Evolutionary conservation across 1,140 invertebrate genomes (phyloP), one percentile per base, ranked within the genome.

Genomic region (Drosophila jambulina): DNA sequence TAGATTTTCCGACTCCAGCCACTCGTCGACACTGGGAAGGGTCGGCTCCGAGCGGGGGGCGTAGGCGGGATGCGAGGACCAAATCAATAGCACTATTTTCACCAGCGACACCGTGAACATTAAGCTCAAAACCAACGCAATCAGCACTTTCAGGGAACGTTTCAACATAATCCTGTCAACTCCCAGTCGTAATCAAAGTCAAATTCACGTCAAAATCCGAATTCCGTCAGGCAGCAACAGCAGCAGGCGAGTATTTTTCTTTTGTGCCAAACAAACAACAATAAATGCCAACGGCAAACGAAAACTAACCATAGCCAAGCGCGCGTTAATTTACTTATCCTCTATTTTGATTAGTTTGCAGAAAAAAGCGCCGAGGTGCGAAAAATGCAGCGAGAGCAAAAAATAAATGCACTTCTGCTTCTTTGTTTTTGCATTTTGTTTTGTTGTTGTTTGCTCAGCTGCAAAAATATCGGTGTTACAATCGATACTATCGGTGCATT

Each of bases 1-100:
- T 27, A 97, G 93, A 59, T 95, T 94, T 90, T 95, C 96, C 84
- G 96, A 94, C 51, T 95, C 94, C 48, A 96, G 92, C 96, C 96
- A 97, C 80, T 95, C 93, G 72, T 96, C 95, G 45, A 96, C 95
- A n/a, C 74, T 79, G 46, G 70, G 70, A 27, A 74, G 75, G 67
- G 54, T 54, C 29, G 29, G 59, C 6, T 36, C 42, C n/a, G 43
- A 72, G 49, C 62, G 21, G 51, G 36, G 79, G 64, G 75, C 79
- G 54, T 56, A 38, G 53, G 48, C 27, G 48, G 82, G 91, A 82
- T 86, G 78, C 51, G 64, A 77, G 53, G 85, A 68, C 91, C 91
- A 92, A 78, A 92, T 79, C 70, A 91, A 88, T 80, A 92, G 75
- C 61, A 92, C 91, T 59, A 93, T 78, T 65, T 93, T 93, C 56